Conservation (phyloP, 2,888 invertebrate genomes). For the Dermolepida albohirtum region DNA sequence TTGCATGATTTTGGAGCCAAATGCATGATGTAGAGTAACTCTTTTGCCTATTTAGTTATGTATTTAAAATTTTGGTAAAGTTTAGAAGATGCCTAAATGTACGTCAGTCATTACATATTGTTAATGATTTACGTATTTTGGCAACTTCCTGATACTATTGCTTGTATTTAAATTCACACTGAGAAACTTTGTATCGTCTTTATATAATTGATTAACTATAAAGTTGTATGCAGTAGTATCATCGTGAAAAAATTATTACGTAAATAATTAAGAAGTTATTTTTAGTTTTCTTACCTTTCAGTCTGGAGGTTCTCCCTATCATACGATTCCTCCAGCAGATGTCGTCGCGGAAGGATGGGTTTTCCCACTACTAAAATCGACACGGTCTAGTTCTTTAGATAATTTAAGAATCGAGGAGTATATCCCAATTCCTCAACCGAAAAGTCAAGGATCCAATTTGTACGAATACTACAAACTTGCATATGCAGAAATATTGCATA, state of each 20-base stretch:
- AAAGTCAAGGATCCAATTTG: conserved; percentile 65
- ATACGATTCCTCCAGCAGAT: conserved; percentile 85
- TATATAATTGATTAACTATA: no score
- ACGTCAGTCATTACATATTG: no score
- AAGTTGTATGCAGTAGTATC: conserved; percentile 14
- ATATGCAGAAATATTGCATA: conserved; percentile 89
- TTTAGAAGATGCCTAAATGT: no score
- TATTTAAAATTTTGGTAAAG: no score
- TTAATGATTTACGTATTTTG: no score
- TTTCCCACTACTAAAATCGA: conserved; percentile 75
- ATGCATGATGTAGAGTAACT: conserved; percentile 6
- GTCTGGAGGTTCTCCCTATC: conserved; percentile 89
- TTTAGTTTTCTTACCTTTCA: conserved; percentile 57
- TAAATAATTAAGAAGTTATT: neutral
- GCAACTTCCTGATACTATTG: neutral
- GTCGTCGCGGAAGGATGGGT: conserved; percentile 83
- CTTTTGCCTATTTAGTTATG: conserved; percentile 2
- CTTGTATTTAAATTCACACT: neutral
- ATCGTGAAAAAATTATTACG: neutral
- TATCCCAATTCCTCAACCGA: conserved; percentile 52
- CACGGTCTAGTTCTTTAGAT: conserved; percentile 82
- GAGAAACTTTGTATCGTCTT: neutral
- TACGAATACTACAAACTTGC: conserved; percentile 88
- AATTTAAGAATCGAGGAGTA: conserved; percentile 69
- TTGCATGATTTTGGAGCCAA: conserved; percentile 17